These are phyloP conservation scores for Parauchenoglanis punctatus DNA, from an alignment of 2,797 vertebrate species.

Conservation along the genomic window DNA sequence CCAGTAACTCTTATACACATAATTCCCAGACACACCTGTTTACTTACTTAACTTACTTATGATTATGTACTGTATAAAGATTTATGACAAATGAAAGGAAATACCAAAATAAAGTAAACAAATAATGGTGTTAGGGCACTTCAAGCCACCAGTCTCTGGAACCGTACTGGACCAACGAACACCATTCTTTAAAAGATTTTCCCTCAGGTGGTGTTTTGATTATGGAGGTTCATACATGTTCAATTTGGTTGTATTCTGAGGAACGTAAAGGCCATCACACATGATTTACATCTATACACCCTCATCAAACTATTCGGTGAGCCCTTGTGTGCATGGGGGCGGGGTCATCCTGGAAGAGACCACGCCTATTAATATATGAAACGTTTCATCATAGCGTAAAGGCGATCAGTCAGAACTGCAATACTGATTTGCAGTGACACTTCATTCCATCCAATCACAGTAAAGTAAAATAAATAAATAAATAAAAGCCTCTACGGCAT, in stretches of 20 bases:
- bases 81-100: neutral
- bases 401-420: neutral
- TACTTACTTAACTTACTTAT: neutral
- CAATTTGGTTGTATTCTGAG: neutral
- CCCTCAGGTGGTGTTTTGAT: neutral
- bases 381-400: neutral
- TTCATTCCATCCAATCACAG: neutral
- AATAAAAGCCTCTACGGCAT: too few species aligned
- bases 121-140: neutral
- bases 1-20: neutral
- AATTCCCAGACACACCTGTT: neutral
- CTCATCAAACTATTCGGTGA: neutral
- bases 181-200: neutral
- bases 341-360: neutral
- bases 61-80: neutral
- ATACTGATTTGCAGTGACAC: neutral
- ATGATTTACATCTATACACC: neutral
- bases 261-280: neutral
- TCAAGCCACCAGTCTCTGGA: neutral
- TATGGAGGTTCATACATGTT: neutral
- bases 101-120: neutral
- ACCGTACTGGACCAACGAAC: neutral
- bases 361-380: neutral
- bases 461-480: neutral
- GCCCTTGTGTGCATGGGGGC: too few species aligned